phyloP scores from a whole-genome alignment of 2,797 vertebrate species.

The Paramormyrops hopkinsi region DNA sequence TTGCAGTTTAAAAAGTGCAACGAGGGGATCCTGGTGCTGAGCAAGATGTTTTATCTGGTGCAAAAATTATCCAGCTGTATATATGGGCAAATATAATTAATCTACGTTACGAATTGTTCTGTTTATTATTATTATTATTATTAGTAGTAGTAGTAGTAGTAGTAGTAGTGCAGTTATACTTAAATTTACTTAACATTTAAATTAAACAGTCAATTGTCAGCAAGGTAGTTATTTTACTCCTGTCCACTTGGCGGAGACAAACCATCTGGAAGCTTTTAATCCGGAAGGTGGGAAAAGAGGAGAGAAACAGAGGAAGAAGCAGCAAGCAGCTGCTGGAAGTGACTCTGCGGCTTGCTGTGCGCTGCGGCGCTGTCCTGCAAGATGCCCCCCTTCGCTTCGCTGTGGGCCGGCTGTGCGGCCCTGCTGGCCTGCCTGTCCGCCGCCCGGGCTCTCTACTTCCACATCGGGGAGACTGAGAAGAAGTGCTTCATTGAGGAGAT shows the following conservation, averaged over 20 bases:
- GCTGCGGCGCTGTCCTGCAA: constrained; percentile 21
- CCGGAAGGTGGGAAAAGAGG: not conserved
- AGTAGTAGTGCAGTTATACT: not conserved
- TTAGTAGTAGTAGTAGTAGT: not conserved
- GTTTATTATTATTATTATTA: not conserved
- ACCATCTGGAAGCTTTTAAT: not conserved
- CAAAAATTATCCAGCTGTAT: not conserved
- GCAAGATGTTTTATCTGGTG: not conserved
- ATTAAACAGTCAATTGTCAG: not conserved
- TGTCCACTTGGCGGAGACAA: not conserved
- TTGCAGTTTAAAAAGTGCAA: not conserved
- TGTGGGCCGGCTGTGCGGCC: constrained; percentile 37
- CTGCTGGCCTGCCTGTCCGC: constrained; percentile 43
- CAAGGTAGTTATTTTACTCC: constrained; percentile 4
- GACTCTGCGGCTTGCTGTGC: not conserved
- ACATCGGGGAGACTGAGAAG: constrained; percentile 88
- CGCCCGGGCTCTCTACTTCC: constrained; percentile 72
- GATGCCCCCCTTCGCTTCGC: constrained; percentile 39
- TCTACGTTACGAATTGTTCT: not conserved
- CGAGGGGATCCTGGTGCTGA: not conserved
- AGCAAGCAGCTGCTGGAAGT: not conserved
- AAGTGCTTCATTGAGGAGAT: constrained; percentile 90
- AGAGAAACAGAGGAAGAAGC: not conserved
- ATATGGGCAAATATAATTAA: not conserved
- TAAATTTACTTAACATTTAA: not conserved